Conservation (phyloP, 2,797 vertebrate genomes). For the Vipera latastei region DNA sequence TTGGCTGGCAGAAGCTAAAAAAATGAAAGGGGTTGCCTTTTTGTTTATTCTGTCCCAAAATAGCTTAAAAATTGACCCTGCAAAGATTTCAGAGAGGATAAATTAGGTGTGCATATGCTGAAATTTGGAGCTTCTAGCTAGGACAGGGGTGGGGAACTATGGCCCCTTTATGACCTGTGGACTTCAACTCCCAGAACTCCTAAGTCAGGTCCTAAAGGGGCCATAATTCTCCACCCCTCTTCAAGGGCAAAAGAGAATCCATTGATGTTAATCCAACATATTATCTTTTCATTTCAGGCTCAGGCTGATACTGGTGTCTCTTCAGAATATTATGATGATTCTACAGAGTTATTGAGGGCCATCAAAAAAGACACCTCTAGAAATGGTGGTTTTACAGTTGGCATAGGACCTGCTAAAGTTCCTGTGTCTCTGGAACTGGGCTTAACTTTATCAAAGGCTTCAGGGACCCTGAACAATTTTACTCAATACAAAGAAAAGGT, state of each 20-base stretch:
- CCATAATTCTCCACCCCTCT: not conserved
- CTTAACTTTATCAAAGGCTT: not conserved
- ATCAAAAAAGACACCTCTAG: conserved; percentile 52
- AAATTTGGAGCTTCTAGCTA: not conserved
- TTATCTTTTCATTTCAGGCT: conserved; percentile 73
- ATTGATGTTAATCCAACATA: not conserved
- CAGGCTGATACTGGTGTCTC: conserved; percentile 79
- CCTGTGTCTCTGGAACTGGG: conserved; percentile 37
- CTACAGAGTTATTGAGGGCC: conserved; percentile 71
- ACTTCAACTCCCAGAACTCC: not conserved
- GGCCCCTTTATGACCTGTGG: not conserved
- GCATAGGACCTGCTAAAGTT: accelerated
- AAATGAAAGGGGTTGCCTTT: not conserved
- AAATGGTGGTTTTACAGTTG: conserved; percentile 45
- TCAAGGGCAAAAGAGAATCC: not conserved
- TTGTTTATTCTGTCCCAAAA: not conserved
- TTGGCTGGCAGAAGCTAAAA: not conserved
- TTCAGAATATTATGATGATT: conserved; percentile 75
- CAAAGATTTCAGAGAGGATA: not conserved
- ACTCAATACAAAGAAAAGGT: conserved; percentile 77
- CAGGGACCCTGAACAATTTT: conserved; percentile 71
- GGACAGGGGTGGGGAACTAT: not conserved
- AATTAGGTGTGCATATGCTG: not conserved
- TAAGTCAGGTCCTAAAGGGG: not conserved
- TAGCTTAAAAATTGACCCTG: not conserved